Evolutionary conservation across 1,140 invertebrate species (phyloP), one percentile per base, ranked within the genome.

Genomic region (Pogonus chalceus): DNA sequence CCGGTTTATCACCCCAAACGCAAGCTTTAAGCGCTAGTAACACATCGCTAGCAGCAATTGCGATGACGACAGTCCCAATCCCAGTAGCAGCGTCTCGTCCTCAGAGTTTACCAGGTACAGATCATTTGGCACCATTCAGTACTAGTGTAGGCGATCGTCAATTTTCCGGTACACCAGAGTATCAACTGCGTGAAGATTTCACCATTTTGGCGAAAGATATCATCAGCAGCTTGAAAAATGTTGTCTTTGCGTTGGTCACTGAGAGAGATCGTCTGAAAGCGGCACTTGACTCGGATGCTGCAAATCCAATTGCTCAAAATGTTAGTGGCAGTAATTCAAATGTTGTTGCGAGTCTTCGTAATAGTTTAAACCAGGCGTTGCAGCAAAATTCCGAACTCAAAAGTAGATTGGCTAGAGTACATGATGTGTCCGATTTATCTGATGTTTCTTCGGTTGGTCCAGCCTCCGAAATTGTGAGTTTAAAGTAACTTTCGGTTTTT

Each of bases 381-480:
- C 79, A 85, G 53, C 85, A 88, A 71, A 90, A 90, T 72, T 69
- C 76, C 65, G 86, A 88, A 63, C 67, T 88, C 56, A 77, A 79
- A 55, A 72, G 74, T 35, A 72, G 82, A 26, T 73, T 90, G 48
- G 71, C 77, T 49, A 75, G 78, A 56, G 87, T 90, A 57, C 83
- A 87, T 66, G 76, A 80, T 64, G 73, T 72, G 16, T 77, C 79
- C 7, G 79, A 82, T 64, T 62, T 79, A 16, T 69, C 73, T 1
- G 79, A 80, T 58, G 63, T 81, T 7, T 75, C 75, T 2, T 70
- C 72, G 12, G 62, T 76, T 26, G 75, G 74, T 14, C 69, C 69
- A 18, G 67, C 74, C 48, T 76, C 75, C 0, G 78, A 80, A 58
- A 65, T 58, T 47, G 62, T 66, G 61, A 66, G 56, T 61, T 55